Base-by-base conservation (phyloP, 1,140 invertebrate species). In the Trachymyrmex cornetzi region DNA sequence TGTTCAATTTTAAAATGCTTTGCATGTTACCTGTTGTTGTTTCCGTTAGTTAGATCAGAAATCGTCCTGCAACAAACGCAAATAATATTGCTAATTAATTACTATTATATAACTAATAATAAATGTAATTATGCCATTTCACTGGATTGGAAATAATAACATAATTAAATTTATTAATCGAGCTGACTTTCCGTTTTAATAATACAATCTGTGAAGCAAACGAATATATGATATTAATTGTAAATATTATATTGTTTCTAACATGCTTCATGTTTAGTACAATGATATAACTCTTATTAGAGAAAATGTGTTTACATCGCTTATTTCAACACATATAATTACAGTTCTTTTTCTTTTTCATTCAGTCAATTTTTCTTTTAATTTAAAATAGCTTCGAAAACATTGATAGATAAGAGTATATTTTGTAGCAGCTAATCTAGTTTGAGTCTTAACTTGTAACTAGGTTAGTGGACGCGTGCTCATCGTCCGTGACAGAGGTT, bases 51-150 rank as follows among this genome's bases (percentile, higher is more conserved):
- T 34, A 90, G 82, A 85, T 93, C 93, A 63, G 90, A 80, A 67
- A 93, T 93, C 53, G 92, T 93, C 53, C 93, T 93, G 92, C 48
- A 93, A 93, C 89, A 91, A 77, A 92, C 84, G 80, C 53, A 74
- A 57, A 59, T 9, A 72, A 1, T 57, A n/a, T 34, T 24, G n/a
- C 19, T 64, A 85, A 77, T 85, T 77, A 77, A 55, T 85, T 66
- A 66, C 34, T 55, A 19, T 50, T 34, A 86, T 69, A 24, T 50
- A 50, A 63, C 34, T 71, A 57, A 59, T 27, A 57, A 81, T n/a
- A 44, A 71, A 55, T 48, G 14, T 16, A 84, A 75, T 75, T 75
- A 50, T 63, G 53, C 19, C 11, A 67, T 67, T 67, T 34, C 50
- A 75, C 30, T 84, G 80, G 38, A 74, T 75, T 24, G 80, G 69